Percentiles rank a stretch among this genome's conserved stretches.
phyloP scores from a whole-genome alignment of 1,140 invertebrate genomes.

The Homarus americanus region DNA sequence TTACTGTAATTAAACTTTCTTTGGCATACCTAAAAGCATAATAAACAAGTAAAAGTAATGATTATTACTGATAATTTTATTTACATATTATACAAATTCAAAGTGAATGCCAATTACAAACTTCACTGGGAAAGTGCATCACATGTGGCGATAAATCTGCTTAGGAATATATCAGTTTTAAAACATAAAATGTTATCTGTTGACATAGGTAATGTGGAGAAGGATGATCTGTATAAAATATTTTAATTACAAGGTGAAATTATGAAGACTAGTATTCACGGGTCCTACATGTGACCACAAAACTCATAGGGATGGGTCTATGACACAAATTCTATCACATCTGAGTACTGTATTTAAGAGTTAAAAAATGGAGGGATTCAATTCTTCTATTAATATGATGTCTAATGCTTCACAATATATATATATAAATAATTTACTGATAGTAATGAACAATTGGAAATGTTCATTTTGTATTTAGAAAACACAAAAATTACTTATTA shows the following conservation, averaged over 20 bases:
- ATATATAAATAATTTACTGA: neutral
- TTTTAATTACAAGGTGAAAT: neutral
- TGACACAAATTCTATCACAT: neutral
- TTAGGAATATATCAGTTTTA: neutral
- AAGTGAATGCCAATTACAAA: neutral
- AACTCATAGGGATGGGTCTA: neutral
- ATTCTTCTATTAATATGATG: neutral
- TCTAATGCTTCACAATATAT: neutral
- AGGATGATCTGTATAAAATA: neutral
- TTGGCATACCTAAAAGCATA: no score
- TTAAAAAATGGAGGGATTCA: conserved; percentile 6
- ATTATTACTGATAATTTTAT: neutral
- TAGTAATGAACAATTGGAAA: neutral
- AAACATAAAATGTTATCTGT: neutral
- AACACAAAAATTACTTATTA: neutral
- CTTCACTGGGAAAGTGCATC: neutral
- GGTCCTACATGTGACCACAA: neutral
- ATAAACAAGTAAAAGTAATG: neutral
- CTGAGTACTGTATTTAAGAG: neutral
- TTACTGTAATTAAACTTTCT: no score
- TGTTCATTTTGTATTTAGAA: neutral
- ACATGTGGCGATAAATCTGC: neutral
- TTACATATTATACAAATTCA: conserved; percentile 11
- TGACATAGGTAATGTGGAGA: neutral
- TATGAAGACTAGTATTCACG: conserved; percentile 2